Evolutionary conservation across 2,888 invertebrate species (phyloP).

Genomic region (Cheilosia pagana): DNA sequence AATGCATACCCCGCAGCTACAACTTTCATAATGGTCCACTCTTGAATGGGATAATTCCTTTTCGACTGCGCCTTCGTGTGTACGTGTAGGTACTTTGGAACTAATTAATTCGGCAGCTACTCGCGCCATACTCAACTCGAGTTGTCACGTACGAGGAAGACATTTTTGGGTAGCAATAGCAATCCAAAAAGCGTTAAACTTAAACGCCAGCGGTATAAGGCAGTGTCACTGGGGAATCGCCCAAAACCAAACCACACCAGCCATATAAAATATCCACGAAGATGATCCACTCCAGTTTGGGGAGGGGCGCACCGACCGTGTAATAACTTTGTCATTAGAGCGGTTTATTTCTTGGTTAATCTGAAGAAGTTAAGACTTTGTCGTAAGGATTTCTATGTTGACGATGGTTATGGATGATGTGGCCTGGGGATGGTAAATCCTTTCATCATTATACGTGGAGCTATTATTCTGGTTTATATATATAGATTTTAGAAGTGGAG

Average conservation of each 20-base stretch:
- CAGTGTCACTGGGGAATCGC: slow-evolving; percentile 31
- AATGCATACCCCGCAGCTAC: not conserved
- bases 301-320: not conserved
- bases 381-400: slow-evolving; percentile 6
- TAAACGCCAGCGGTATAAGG: slow-evolving; percentile 17
- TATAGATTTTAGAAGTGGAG: too few relatives aligned
- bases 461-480: too few relatives aligned
- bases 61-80: not conserved
- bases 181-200: slow-evolving; percentile 37
- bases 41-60: slow-evolving; percentile 14
- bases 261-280: slow-evolving; percentile 13
- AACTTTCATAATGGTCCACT: slow-evolving; percentile 18
- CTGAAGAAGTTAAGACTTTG: not conserved
- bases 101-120: slow-evolving; percentile 13
- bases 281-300: too few relatives aligned
- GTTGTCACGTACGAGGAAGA: slow-evolving; percentile 32
- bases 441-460: too few relatives aligned
- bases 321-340: slow-evolving; percentile 35
- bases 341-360: slow-evolving; percentile 14
- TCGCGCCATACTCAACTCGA: not conserved
- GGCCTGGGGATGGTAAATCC: too few relatives aligned
- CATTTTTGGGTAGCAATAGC: slow-evolving; percentile 22
- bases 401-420: too few relatives aligned
- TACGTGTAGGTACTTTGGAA: slow-evolving; percentile 17
- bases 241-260: not conserved